These are phyloP conservation scores for Gallirallus australis DNA, from an alignment of 2,797 vertebrate species.

Conservation along the genomic window DNA sequence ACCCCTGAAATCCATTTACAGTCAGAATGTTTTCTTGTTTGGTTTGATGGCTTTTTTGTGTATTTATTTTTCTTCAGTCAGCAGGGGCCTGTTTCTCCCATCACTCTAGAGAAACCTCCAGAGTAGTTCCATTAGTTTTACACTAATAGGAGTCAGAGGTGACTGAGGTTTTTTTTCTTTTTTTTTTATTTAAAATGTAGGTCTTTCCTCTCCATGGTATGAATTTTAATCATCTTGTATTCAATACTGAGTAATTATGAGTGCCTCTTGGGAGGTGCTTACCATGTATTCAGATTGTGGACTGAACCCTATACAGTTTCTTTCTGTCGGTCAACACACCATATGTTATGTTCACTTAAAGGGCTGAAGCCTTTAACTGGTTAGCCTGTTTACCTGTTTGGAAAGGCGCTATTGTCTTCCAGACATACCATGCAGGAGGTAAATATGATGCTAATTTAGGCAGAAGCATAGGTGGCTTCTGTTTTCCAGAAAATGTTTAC, in stretches of 20 bases:
- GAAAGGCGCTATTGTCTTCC: neutral
- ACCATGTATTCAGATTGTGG: constrained; percentile 1
- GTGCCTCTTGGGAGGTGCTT: constrained; percentile 17
- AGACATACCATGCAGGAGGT: neutral
- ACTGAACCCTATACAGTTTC: neutral
- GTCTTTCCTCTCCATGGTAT: neutral
- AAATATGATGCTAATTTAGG: neutral
- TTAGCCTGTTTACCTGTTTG: neutral
- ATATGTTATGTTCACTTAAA: neutral
- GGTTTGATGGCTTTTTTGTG: neutral
- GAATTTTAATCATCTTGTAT: constrained; percentile 21
- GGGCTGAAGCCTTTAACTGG: neutral
- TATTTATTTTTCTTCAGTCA: neutral
- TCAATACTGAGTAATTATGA: constrained; percentile 27
- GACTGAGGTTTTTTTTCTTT: neutral
- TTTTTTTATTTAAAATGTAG: neutral
- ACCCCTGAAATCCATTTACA: neutral
- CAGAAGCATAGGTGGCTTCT: neutral
- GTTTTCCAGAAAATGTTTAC: constrained; percentile 15
- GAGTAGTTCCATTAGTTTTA: neutral
- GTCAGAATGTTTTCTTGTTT: neutral
- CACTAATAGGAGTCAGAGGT: neutral
- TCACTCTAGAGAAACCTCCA: neutral
- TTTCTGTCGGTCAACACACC: neutral
- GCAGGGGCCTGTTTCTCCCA: neutral